A percentile compares a stretch with the other conserved stretches of the same genome.
Evolutionary conservation across 2,797 vertebrate species (phyloP).

Genomic region (Psittacula derbiana): DNA sequence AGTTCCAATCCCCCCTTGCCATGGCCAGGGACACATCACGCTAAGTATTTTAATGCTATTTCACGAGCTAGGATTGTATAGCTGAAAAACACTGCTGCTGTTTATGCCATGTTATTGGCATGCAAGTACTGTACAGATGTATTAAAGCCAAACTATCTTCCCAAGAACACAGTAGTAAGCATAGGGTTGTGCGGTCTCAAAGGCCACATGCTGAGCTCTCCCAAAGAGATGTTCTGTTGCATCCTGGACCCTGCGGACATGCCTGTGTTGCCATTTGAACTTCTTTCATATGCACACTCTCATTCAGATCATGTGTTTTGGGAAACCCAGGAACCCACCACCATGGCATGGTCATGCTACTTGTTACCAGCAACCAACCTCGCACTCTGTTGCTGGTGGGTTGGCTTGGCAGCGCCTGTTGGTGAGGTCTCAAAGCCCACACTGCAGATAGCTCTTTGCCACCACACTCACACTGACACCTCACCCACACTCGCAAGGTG

Average conservation of each 20-base stretch:
- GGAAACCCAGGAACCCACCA: background rate
- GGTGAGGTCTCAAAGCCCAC: background rate
- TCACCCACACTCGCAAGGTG: background rate
- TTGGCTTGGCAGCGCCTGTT: background rate
- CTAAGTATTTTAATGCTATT: background rate
- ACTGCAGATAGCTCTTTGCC: background rate
- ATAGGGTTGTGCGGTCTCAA: background rate
- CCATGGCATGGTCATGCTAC: too few species aligned
- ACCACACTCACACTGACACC: rapidly evolving
- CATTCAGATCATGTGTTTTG: background rate
- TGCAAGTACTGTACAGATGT: background rate
- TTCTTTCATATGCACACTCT: background rate
- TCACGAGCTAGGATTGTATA: background rate
- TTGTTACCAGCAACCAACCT: background rate
- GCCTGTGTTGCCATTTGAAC: background rate
- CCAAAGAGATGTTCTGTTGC: background rate
- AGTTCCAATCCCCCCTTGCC: background rate
- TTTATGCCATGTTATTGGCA: background rate
- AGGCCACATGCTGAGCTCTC: background rate
- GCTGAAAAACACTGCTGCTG: background rate
- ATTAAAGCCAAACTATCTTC: background rate
- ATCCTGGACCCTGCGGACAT: too few species aligned
- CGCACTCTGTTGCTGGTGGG: rapidly evolving
- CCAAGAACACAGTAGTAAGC: background rate
- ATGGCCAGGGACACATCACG: background rate